Base-by-base conservation (phyloP, 2,888 invertebrate genomes). In the Orthosia cruda region DNA sequence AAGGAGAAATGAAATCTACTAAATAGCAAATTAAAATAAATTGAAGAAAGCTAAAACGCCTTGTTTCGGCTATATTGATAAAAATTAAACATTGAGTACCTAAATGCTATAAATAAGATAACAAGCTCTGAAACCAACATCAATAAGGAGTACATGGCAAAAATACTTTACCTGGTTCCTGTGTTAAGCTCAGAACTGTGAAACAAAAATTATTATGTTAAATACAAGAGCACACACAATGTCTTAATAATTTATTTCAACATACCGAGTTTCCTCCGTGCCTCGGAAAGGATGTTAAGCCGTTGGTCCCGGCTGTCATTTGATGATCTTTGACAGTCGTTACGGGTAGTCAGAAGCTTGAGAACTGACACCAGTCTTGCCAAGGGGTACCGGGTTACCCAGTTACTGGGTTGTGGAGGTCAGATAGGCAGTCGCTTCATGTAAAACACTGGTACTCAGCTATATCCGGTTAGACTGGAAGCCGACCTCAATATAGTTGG, bases 131-230 rank as follows among this genome's bases (percentile, higher is more conserved):
- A 47, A 58, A 69, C 23, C 0, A 76, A 74, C 23, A 65, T 0
- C 11, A 20, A 54, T 23, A 71, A 49, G 11, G 58, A 64, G 7
- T 63, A 66, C 58, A 63, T 84, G 84, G 84, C 79, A 84, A 83
- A 74, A 71, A 62, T 85, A 86, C 87, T 47, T 79, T 86, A 87
- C 87, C 87, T 87, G 62, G 81, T 64, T 87, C 87, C 87, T 69
- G 81, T 78, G 40, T 84, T 87, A 65, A 80, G 87, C 81, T 85
- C 87, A 87, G 87, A 86, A 87, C 81, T 84, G 87, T 59, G 81
- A 12, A 84, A 88, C 68, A 87, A 68, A 80, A 80, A 87, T 81
- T 71, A 74, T 50, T 57, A 4, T 61, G 59, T 87, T 84, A 71
- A 63, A 49, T 71, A 58, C n/a, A 55, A 59, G 52, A 26, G 20